Evolutionary conservation across 92 coral and sea anemone species (phyloP), one percentile per base, ranked within the genome.

Genomic region (Actinostola sp.): DNA sequence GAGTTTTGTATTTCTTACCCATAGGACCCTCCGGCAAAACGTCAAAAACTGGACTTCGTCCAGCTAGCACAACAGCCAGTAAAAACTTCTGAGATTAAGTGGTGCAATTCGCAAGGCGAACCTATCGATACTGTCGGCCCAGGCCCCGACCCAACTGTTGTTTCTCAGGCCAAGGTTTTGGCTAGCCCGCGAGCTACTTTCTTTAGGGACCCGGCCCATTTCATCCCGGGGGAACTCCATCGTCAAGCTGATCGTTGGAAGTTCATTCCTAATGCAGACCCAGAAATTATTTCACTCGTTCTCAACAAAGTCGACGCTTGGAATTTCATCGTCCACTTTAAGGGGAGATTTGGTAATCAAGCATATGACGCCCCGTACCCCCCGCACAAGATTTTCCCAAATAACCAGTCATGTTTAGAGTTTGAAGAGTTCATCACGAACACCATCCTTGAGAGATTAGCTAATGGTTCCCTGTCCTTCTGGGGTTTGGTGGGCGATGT

Each of bases 101-200:
- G 90, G 90, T 85, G 86, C 51, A 31, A 85, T 49, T 79, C 73
- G 77, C 49, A 61, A 48, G 86, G 83, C 28, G 20, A 52, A 57
- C 82, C 82, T 70, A 41, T 70, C 67, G 43, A 45, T 53, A 43
- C 44, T 55, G 86, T 54, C 38, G 79, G 90, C 70, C 82, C 73
- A 23, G 42, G 71, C 61, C 84, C 89, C 45, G 48, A 61, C 35
- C 63, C 55, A 8, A n/a, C 15, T 8, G 36, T 36, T 29, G 85
- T 84, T 16, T 45, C 84, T 26, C 25, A 45, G 3, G 52, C 54
- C 16, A 53, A 34, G 13, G 72, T 76, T 64, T 44, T 23, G 34
- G 87, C 91, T 20, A 34, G 77, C 63, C 77, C 87, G 16, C 56
- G 77, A 28, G 75, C 72, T 58, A 49, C 45, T 8, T 61, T 58